phyloP scores from a whole-genome alignment of 2,113 vertebrate genomes.

The Fulmarus glacialis region DNA sequence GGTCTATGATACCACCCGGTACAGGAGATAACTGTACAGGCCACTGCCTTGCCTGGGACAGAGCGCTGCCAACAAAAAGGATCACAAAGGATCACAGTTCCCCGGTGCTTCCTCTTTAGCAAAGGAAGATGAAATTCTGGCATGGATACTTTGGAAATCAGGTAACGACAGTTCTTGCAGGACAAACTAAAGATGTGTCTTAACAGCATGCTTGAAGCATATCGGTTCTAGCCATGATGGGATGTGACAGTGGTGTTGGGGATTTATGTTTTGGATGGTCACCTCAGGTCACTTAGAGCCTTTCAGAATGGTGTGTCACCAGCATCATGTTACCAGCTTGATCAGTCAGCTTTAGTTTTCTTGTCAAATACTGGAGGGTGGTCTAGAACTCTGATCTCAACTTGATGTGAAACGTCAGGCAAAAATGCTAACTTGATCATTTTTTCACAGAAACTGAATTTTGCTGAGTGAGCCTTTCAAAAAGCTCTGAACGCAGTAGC shows the following conservation, averaged over 20 bases:
- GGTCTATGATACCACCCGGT: slow-evolving; percentile 99
- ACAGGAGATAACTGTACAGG: slow-evolving; percentile 99
- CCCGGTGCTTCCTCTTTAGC: not conserved
- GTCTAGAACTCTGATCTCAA: not conserved
- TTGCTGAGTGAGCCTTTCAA: not conserved
- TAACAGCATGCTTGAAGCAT: not conserved
- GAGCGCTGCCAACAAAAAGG: slow-evolving; percentile 75
- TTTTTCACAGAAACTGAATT: not conserved
- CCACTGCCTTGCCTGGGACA: slow-evolving; percentile 99
- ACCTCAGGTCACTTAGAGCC: not conserved
- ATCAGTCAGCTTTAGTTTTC: not conserved
- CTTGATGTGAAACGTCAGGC: not conserved
- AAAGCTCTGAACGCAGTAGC: not conserved
- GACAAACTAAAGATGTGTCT: not conserved
- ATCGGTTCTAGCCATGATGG: accelerated
- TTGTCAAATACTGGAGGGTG: not conserved
- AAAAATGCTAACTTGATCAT: not conserved
- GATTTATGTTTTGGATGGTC: not conserved
- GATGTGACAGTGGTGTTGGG: not conserved
- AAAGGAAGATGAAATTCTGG: slow-evolving; percentile 30
- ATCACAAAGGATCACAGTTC: not conserved
- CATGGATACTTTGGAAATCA: slow-evolving; percentile 43
- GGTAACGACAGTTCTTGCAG: slow-evolving; percentile 56
- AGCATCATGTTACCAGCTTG: not conserved
- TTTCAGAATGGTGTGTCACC: not conserved